Evolutionary conservation across 2,888 invertebrate species (phyloP), one percentile per base, ranked within the genome.

Genomic region (Pherbina coryleti): DNA sequence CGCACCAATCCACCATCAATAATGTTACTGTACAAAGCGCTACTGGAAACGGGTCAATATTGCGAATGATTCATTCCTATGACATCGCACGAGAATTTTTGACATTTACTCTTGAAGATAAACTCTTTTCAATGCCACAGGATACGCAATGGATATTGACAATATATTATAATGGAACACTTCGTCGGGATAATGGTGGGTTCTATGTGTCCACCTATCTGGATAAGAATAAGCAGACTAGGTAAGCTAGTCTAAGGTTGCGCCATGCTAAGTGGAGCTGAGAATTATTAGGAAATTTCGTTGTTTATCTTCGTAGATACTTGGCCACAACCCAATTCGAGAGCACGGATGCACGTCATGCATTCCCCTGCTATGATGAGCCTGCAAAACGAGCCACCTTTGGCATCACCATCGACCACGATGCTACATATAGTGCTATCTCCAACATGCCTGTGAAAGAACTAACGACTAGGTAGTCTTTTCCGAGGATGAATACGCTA

Each of bases 281-380:
- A 19, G 19, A 72, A 34, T 60, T 9, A 60, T n/a, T 3, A 28
- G 0, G 1, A 14, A 19, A 0, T 25, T 62, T 37, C 5, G 53
- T 19, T 37, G 31, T 1, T 9, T 78, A 0, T 62, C n/a, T n/a
- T n/a, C n/a, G n/a, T n/a, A 88, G 88, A 66, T 86, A 85, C 34
- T 86, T 94, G n/a, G 92, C 93, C 3, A 92, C 93, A 0, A 94
- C 94, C 0, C 94, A 94, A 79, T 92, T 95, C 74, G 93, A 94
- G 85, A 91, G 93, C 0, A 92, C 92, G 0, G 91, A 91, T 77
- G 93, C 94, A 0, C 92, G 94, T 0, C 91, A 91, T 64, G 94
- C 93, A 0, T 95, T 95, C 86, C 95, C 95, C 0, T 95, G 95
- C 84, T 95, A 93, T 84, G 95, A 95, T 83, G 93, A 88, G 75